Base-by-base conservation (phyloP, 92 coral and sea anemone species). In the Bergia sp. region DNA sequence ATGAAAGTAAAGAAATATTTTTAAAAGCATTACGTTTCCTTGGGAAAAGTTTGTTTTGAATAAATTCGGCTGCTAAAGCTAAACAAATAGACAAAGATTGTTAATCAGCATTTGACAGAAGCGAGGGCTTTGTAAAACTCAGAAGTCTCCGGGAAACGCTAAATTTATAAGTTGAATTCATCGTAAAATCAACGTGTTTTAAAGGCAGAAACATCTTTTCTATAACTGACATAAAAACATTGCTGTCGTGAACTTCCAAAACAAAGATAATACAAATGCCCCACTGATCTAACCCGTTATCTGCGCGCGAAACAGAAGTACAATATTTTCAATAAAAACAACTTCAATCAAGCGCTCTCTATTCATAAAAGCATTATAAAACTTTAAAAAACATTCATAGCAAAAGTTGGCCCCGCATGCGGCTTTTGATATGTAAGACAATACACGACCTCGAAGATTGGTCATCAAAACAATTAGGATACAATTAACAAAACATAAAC, bases 401-500 rank as follows among this genome's bases (percentile, higher is more conserved):
- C 29, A 29, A 7, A 84, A 69, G 78, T 43, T 23, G 69, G 76
- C 0, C 43, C 21, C 13, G 55, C 43, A 82, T 65, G 55, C 77
- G 29, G 65, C 42, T 39, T 43, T 41, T 45, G 79, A 43, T 49
- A 57, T 12, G 77, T 71, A 29, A 12, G 41, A 83, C 77, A 83
- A 71, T 84, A 69, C 64, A 69, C 5, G 39, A 23, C 47, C 29
- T 23, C 67, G 75, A 13, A 71, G 78, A 67, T 47, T 72, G 87
- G 65, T 71, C 79, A 43, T 72, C 78, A 49, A 69, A 29, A 71
- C 87, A 84, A 84, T 84, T 71, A 71, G 65, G 78, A 84, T 73
- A 73, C 87, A 84, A 84, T 84, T 84, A 84, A 71, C 44, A 47
- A 83, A 84, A 84, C 43, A 72, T 37, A 84, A 84, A 84, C 87